Conservation (phyloP, 53 echinoderm and acorn worm genomes). For the Patiria pectinifera region DNA sequence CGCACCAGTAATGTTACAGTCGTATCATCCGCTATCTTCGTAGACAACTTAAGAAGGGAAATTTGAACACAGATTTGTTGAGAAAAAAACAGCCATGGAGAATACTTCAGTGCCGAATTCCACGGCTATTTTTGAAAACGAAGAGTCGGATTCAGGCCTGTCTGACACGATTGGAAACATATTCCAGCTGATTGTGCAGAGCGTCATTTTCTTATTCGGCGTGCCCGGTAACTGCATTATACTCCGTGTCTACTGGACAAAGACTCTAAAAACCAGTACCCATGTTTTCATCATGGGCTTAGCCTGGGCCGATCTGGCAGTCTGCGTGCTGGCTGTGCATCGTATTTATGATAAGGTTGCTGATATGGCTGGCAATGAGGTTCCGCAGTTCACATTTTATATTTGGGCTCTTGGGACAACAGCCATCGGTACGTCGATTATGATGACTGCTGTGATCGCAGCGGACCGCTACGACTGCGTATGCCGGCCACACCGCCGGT, state of each 20-base stretch:
- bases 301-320: slow-evolving; percentile 18
- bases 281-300: slow-evolving; percentile 34
- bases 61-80: background rate
- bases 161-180: background rate
- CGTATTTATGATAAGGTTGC: background rate
- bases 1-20: too few species aligned
- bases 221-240: slow-evolving; percentile 65
- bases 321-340: background rate
- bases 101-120: background rate
- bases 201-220: slow-evolving; percentile 24
- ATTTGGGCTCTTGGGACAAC: background rate
- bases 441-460: slow-evolving; percentile 24
- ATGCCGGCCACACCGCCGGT: slow-evolving; percentile 31
- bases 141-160: background rate
- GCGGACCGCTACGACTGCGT: slow-evolving; percentile 54
- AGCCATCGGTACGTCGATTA: slow-evolving; percentile 5
- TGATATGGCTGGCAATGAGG: background rate
- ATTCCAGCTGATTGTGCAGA: background rate
- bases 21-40: too few species aligned
- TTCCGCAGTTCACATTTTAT: background rate
- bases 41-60: too few species aligned
- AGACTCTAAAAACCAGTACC: slow-evolving; percentile 55
- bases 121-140: background rate
- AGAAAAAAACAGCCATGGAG: background rate
- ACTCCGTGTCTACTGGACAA: slow-evolving; percentile 53